Percentiles rank a stretch among this genome's conserved stretches.
These are phyloP conservation scores for Ibycter americanus DNA, from an alignment of 2,797 vertebrate genomes.

Conservation along the genomic window DNA sequence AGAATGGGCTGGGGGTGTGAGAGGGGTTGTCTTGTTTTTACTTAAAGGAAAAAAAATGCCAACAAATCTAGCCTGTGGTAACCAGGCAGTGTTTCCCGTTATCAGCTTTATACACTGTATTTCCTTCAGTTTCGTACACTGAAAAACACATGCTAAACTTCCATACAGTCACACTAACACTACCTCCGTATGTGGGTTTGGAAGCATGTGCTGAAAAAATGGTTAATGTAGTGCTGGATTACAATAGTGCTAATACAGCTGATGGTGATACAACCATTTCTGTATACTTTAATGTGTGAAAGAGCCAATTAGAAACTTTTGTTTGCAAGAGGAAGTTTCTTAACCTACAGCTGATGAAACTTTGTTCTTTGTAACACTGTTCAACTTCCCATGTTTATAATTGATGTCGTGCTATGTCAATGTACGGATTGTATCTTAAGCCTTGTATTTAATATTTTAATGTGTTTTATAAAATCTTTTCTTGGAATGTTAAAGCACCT, in stretches of 20 bases:
- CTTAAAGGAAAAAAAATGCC: not conserved
- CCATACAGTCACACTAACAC: not conserved
- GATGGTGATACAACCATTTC: not conserved
- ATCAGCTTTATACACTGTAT: not conserved
- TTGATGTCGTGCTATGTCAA: conserved; percentile 14
- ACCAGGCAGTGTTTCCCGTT: not conserved
- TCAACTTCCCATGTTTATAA: conserved; percentile 13
- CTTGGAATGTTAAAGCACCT: conserved; percentile 8
- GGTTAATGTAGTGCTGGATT: not conserved
- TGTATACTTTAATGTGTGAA: conserved; percentile 32
- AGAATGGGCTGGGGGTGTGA: not conserved
- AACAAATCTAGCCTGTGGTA: not conserved
- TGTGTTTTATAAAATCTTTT: conserved; percentile 23
- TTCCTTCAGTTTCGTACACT: not conserved
- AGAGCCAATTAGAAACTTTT: not conserved
- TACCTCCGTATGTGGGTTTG: not conserved
- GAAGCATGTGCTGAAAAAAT: conserved; percentile 1
- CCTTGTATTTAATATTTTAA: conserved; percentile 58
- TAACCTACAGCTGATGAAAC: not conserved
- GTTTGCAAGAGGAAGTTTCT: not conserved
- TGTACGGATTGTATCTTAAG: conserved; percentile 66
- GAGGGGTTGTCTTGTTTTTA: not conserved
- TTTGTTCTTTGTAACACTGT: conserved; percentile 28
- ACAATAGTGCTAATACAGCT: not conserved
- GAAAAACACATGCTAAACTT: not conserved